phyloP scores from a whole-genome alignment of 35 echinoderm and acorn worm species.

The Ophioderma brevispina region DNA sequence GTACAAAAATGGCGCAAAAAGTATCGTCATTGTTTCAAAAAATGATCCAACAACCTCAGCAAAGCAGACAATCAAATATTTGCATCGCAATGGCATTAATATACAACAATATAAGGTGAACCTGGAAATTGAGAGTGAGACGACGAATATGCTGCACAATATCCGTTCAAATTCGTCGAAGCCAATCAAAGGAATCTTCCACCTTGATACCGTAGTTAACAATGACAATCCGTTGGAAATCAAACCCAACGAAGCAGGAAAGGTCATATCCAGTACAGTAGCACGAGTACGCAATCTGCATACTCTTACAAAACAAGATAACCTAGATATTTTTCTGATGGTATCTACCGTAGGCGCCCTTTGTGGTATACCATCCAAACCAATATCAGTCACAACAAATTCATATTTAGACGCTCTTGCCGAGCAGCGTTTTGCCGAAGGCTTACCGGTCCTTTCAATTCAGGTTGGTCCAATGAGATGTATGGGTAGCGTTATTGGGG shows the following conservation, averaged over 20 bases:
- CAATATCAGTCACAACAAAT: conserved; percentile 40
- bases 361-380: conserved; percentile 63
- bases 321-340: conserved; percentile 76
- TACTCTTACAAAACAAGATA: conserved; percentile 32
- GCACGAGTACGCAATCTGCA: conserved; percentile 41
- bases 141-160: not conserved
- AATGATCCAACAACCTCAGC: not conserved
- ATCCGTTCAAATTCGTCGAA: not conserved
- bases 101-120: conserved; percentile 37
- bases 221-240: conserved; percentile 39
- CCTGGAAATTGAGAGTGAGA: not conserved
- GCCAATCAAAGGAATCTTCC: conserved; percentile 69
- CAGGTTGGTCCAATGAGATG: conserved; percentile 68
- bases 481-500: not conserved
- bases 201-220: conserved; percentile 40
- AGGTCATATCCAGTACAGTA: conserved; percentile 39
- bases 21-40: conserved; percentile 63
- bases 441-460: conserved; percentile 62
- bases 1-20: conserved; percentile 66
- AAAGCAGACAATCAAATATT: conserved; percentile 43
- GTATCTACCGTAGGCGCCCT: conserved; percentile 47
- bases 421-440: conserved; percentile 37
- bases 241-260: not conserved
- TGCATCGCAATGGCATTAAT: conserved; percentile 35
- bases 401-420: conserved; percentile 49